phyloP scores from a whole-genome alignment of 2,888 invertebrate genomes.

The Apamea sordens region DNA sequence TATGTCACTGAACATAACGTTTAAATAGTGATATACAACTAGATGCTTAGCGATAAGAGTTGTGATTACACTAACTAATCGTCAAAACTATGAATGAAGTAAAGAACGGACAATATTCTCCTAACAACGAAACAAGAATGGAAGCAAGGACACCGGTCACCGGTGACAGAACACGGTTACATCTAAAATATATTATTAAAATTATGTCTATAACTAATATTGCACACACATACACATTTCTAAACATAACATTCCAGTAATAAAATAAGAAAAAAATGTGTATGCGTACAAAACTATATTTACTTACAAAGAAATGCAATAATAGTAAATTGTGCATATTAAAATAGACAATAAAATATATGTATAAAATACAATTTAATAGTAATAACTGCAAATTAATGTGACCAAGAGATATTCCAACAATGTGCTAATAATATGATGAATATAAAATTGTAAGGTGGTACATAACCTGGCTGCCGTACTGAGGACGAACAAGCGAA shows the following conservation, averaged over 20 bases:
- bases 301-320: slow-evolving; percentile 86
- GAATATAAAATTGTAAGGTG: slow-evolving; percentile 70
- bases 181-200: slow-evolving; percentile 84
- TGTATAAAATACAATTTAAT: slow-evolving; percentile 88
- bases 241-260: slow-evolving; percentile 81
- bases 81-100: slow-evolving; percentile 79
- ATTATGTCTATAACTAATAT: slow-evolving; percentile 88
- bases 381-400: slow-evolving; percentile 87
- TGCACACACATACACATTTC: slow-evolving; percentile 91
- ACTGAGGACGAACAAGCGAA: slow-evolving; percentile 70
- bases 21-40: slow-evolving; percentile 85
- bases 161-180: slow-evolving; percentile 73
- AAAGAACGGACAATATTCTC: slow-evolving; percentile 78
- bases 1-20: slow-evolving; percentile 88
- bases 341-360: slow-evolving; percentile 89
- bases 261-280: slow-evolving; percentile 85
- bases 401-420: slow-evolving; percentile 82
- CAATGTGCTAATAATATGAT: slow-evolving; percentile 78
- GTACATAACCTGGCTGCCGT: slow-evolving; percentile 55
- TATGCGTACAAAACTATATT: slow-evolving; percentile 88
- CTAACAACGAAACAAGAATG: slow-evolving; percentile 83
- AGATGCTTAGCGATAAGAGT: slow-evolving; percentile 85
- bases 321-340: slow-evolving; percentile 89
- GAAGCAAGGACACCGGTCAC: slow-evolving; percentile 76
- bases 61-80: slow-evolving; percentile 89